A percentile compares a stretch with the other conserved stretches of the same genome.
Conservation (phyloP, 2,113 vertebrate species). For the Spea bombifrons region DNA sequence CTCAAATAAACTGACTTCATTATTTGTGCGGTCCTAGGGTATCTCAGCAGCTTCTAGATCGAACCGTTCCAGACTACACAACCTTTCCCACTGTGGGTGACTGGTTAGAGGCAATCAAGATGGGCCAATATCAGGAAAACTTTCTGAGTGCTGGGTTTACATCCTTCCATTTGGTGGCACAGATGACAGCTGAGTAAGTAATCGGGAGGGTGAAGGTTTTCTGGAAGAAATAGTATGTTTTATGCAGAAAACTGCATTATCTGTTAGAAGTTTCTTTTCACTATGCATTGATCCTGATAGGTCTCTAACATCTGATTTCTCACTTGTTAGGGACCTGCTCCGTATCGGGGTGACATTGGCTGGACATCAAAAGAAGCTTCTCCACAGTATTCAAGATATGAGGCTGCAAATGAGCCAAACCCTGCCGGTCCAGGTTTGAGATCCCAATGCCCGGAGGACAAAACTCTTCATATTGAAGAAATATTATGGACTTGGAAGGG, state of each 20-base stretch:
- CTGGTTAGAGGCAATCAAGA: conserved; percentile 99
- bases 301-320: not conserved
- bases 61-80: conserved; percentile 94
- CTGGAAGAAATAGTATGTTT: not conserved
- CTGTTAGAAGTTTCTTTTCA: no score
- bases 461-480: conserved; percentile 48
- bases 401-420: conserved; percentile 99
- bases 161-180: conserved; percentile 96
- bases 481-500: conserved; percentile 33
- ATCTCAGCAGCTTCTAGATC: conserved; percentile 95
- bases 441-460: conserved; percentile 43
- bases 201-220: no score
- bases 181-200: conserved; percentile 98
- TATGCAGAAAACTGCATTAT: not conserved
- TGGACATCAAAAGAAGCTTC: conserved; percentile 98
- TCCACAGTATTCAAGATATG: conserved; percentile 99
- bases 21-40: conserved; percentile 62
- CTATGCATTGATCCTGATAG: no score
- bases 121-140: conserved; percentile 97
- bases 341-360: conserved; percentile 97
- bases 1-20: not conserved
- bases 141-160: conserved; percentile 94
- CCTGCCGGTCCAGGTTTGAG: conserved; percentile 96
- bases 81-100: conserved; percentile 97
- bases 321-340: conserved; percentile 82